These are phyloP conservation scores for Halictus quadricinctus DNA, from an alignment of 2,888 invertebrate genomes.

Conservation along the genomic window DNA sequence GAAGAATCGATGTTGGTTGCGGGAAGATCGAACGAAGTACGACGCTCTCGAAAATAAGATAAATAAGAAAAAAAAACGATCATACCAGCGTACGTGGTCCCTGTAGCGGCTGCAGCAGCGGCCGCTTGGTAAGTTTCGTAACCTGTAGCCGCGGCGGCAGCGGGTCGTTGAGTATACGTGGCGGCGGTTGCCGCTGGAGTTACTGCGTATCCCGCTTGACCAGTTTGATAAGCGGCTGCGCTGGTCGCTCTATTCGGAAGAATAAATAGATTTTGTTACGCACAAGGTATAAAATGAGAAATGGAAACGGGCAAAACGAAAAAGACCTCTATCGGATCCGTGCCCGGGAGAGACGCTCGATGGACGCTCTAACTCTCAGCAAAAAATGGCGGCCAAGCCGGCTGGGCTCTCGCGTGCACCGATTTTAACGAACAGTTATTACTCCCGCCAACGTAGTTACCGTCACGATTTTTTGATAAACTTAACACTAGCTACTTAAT, in stretches of 20 bases:
- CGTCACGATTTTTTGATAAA: conserved; percentile 53
- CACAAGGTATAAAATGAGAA: conserved; percentile 19
- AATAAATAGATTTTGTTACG: conserved; percentile 39
- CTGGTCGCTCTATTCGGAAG: conserved; percentile 85
- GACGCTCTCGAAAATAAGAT: not conserved
- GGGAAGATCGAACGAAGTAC: not conserved
- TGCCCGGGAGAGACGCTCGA: conserved; percentile 66
- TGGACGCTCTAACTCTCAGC: conserved; percentile 69
- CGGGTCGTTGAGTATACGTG: conserved; percentile 92
- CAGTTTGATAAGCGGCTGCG: conserved; percentile 92
- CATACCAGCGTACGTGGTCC: conserved; percentile 86
- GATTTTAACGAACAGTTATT: conserved; percentile 60
- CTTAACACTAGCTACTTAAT: conserved; percentile 72
- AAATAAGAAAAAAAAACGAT: not conserved
- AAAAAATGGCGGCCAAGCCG: conserved; percentile 78
- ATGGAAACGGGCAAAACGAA: conserved; percentile 47
- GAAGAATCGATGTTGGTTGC: not conserved
- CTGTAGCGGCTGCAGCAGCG: conserved; percentile 91
- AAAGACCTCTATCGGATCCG: conserved; percentile 59
- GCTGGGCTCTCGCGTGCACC: conserved; percentile 72
- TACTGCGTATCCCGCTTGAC: conserved; percentile 93
- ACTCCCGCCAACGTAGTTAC: conserved; percentile 55
- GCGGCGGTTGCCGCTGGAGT: conserved; percentile 92
- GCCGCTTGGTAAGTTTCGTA: conserved; percentile 90
- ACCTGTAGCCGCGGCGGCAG: conserved; percentile 89